Conservation (phyloP, 1,140 invertebrate genomes). For the Pseudomyrmex flavicornis region DNA sequence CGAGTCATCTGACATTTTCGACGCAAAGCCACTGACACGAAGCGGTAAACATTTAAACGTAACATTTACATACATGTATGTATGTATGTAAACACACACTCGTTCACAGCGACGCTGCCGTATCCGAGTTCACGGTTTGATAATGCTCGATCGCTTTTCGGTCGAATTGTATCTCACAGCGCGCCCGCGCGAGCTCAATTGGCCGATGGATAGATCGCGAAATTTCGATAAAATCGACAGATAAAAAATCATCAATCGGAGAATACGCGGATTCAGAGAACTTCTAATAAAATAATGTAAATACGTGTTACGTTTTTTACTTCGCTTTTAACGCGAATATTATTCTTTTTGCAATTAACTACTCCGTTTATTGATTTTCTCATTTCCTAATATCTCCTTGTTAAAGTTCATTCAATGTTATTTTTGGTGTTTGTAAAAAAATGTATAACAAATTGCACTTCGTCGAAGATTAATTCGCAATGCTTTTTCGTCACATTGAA, state of each 20-base stretch:
- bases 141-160: constrained; percentile 32
- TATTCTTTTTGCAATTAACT: too few relatives aligned
- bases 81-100: constrained; percentile 23
- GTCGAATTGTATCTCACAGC: not conserved
- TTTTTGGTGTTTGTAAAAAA: not conserved
- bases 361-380: too few relatives aligned
- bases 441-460: not conserved
- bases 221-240: not conserved
- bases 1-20: constrained; percentile 69
- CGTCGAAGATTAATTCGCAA: not conserved
- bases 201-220: not conserved
- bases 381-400: too few relatives aligned
- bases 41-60: constrained; percentile 5
- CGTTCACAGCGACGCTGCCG: constrained; percentile 24
- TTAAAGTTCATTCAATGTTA: not conserved
- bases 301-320: too few relatives aligned
- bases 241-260: too few relatives aligned
- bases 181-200: not conserved
- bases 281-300: too few relatives aligned
- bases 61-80: constrained; percentile 53
- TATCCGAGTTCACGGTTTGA: constrained; percentile 30
- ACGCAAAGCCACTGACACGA: constrained; percentile 46
- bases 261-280: too few relatives aligned
- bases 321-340: too few relatives aligned
- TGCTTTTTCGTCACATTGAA: not conserved